A percentile compares a stretch with the other conserved stretches of the same genome.
These are phyloP conservation scores for Rhabdomys dilectus DNA, from an alignment of 2,113 vertebrate species.

Conservation along the genomic window DNA sequence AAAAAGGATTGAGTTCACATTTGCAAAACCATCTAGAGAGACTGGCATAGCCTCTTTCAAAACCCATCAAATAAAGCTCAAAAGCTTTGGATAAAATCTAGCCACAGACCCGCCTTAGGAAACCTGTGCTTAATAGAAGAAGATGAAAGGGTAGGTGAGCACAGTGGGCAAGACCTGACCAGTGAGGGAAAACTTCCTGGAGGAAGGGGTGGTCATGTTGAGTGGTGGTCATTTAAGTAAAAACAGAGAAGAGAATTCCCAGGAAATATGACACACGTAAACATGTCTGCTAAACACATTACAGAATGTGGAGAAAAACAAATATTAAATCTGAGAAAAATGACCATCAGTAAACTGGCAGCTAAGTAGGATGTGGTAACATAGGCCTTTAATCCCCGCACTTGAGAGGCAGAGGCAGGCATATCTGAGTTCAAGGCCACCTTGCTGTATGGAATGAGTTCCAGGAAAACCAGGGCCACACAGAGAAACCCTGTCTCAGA, in stretches of 20 bases:
- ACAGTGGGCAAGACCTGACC: neutral
- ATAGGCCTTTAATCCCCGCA: no score
- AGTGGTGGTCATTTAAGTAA: neutral
- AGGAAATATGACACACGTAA: slow-evolving; percentile 10
- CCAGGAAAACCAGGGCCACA: no score
- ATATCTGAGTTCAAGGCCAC: no score
- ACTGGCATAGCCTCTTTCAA: neutral
- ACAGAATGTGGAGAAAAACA: neutral
- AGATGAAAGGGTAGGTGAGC: neutral
- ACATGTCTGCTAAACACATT: neutral
- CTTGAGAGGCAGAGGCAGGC: no score
- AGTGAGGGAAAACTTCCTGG: neutral
- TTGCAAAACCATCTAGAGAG: neutral
- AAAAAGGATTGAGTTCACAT: no score
- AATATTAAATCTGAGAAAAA: slow-evolving; percentile 50
- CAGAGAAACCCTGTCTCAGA: neutral
- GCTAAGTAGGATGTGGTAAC: no score
- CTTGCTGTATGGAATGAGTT: no score
- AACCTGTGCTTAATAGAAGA: neutral
- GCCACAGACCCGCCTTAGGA: neutral
- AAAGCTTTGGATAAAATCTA: neutral
- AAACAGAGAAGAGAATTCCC: slow-evolving; percentile 20
- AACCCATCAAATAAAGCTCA: neutral
- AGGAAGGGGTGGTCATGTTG: neutral
- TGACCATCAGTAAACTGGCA: neutral